A percentile compares a stretch with the other conserved stretches of the same genome.
phyloP scores from a whole-genome alignment of 1,140 invertebrate species.

The Myzus persicae region DNA sequence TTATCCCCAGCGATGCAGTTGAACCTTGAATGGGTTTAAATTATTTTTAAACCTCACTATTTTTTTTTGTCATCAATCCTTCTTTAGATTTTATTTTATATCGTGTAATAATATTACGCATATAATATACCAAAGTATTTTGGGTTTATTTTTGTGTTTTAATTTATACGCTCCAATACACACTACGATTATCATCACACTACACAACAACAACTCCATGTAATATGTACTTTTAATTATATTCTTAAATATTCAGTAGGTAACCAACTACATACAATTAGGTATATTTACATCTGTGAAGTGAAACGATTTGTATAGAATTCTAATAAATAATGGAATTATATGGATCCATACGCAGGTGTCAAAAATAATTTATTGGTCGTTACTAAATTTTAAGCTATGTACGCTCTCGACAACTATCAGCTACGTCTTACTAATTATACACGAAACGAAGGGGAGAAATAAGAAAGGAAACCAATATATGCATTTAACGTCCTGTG shows the following conservation, averaged over 20 bases:
- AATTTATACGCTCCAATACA: not conserved
- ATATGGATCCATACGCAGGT: not conserved
- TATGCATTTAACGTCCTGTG: not conserved
- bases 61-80: not conserved
- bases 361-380: not conserved
- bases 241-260: not conserved
- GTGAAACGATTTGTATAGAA: not conserved
- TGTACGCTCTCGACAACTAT: not conserved
- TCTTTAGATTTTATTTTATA: not conserved
- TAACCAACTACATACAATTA: not conserved
- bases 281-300: not conserved
- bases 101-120: too few species aligned
- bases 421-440: not conserved
- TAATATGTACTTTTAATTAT: not conserved
- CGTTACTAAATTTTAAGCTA: not conserved
- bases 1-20: not conserved
- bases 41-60: conserved; percentile 1
- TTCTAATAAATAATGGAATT: conserved; percentile 32
- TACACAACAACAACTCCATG: not conserved
- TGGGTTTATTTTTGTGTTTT: not conserved
- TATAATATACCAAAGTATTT: not conserved
- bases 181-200: not conserved
- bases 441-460: not conserved
- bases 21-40: not conserved
- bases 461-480: not conserved